Conservation (phyloP, 1,140 invertebrate species). For the Listronotus oregonensis region DNA sequence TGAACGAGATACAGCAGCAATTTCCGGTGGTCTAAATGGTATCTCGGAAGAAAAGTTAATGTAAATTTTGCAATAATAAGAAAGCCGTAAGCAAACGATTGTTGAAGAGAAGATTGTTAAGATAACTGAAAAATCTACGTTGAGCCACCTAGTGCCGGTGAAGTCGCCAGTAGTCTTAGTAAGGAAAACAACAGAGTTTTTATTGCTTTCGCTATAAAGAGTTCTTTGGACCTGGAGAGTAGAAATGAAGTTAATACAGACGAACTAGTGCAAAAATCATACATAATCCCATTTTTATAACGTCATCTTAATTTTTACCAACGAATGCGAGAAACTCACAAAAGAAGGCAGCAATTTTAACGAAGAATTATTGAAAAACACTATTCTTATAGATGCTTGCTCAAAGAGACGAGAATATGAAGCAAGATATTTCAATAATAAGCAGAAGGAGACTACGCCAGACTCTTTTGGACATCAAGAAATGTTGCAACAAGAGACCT, state of each 20-base stretch:
- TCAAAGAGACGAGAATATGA: constrained; percentile 57
- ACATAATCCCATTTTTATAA: constrained; percentile 48
- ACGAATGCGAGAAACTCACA: not conserved
- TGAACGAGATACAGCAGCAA: not conserved
- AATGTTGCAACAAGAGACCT: constrained; percentile 45
- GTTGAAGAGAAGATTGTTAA: constrained; percentile 28
- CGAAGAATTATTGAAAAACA: constrained; percentile 37
- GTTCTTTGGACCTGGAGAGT: constrained; percentile 36
- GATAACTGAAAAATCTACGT: constrained; percentile 32
- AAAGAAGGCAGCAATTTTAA: constrained; percentile 7
- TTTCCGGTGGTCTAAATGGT: too few species aligned
- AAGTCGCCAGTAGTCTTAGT: constrained; percentile 45
- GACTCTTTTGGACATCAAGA: constrained; percentile 36
- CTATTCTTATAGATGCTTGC: constrained; percentile 54
- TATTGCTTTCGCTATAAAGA: constrained; percentile 53
- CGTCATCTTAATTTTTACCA: constrained; percentile 39
- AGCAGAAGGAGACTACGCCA: constrained; percentile 10
- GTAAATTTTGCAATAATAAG: too few species aligned
- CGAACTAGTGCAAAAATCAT: constrained; percentile 51
- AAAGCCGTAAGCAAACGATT: not conserved
- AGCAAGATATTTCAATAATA: constrained; percentile 49
- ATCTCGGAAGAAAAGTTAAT: too few species aligned
- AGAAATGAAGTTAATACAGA: constrained; percentile 31
- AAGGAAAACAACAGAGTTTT: constrained; percentile 52
- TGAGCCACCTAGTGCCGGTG: constrained; percentile 21